Evolutionary conservation across 2,797 vertebrate genomes (phyloP), one percentile per base, ranked within the genome.

Genomic region (Coregonus ussuriensis): DNA sequence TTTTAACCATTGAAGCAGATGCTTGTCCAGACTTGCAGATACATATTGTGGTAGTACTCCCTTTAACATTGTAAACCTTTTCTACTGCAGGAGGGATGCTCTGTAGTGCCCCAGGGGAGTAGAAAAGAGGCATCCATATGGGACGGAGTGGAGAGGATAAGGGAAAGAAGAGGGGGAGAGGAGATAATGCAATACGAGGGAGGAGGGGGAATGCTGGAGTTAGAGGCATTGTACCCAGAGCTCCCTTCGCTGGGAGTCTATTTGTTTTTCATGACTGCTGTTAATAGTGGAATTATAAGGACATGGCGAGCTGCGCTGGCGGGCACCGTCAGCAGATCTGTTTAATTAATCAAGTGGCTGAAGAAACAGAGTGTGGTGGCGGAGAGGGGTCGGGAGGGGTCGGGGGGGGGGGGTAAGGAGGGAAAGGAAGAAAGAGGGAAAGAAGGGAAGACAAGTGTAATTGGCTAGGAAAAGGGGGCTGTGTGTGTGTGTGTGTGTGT

Each of bases 331-430:
- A 81, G 86, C 82, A 81, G 74, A 82, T 81, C 84, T 56, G 81
- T 62, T 82, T 91, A 89, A 92, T 92, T 89, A 90, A 91, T 91
- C 82, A 89, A 83, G 79, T 62, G 67, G 79, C 47, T 76, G 73
- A 84, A 73, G 73, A 84, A 73, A 66, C 31, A 71, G n/a, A 84
- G 73, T 47, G 47, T 47, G 47, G 79, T 63, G 56, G 68, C 53
- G 82, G 47, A 59, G 65, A 25, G 41, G 41, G 41, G 9, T 2
- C 2, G 41, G 41, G 41, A 47, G 9, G 2, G 41, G 41, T 47
- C 41, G 3, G 41, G 41, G 29, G 7, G 41, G 41, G 29, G 7
- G 6, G 72, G 0, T 3, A 35, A 2, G 21, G 41, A 13, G 16
- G 7, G 16, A 1, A 5, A 11, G 21, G 4, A n/a, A n/a, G 16